Base-by-base conservation (phyloP, 2,113 vertebrate species). In the Archilochus colubris region DNA sequence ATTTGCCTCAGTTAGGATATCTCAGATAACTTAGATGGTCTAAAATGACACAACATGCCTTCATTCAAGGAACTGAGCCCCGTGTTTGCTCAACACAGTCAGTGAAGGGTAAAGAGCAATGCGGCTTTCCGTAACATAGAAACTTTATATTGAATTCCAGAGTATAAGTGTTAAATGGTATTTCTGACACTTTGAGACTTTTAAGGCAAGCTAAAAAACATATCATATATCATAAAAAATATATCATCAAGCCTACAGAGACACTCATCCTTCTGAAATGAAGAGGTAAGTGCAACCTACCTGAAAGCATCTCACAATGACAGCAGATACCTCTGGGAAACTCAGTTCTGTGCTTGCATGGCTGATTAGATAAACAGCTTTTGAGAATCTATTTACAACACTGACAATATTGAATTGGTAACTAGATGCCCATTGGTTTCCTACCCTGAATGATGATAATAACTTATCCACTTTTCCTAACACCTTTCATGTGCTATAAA, bases 161-260 rank as follows among this genome's bases (percentile, higher is more conserved):
- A 43, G 2, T 67, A 8, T 31, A 50, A 53, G 2, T 36, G 62
- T 72, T 75, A 63, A 43, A 40, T 82, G 22, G 13, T 13, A 55
- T 72, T 58, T 93, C 46, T 87, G 24, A 72, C 28, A 28, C 19
- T 82, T 64, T 72, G 28, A 16, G 62, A 74, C 14, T 31, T 12
- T 8, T 27, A 28, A 63, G 28, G 25, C 7, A 62, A n/a, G 30
- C 3, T 78, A 73, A 58, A 81, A 68, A 14, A 12, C 23, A 11
- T 2, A 23, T 40, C 0, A 0, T 43, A 33, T 33, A 33, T 33
- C 33, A 33, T 70, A 73, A 58, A 81, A 68, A 14, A 12, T 25
- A 11, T 2, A 23, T 40, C 0, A 0, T 43, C 43, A 78, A 66
- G 59, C 30, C 9, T 58, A 21, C 9, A 75, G 59, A 61, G 25